Evolutionary conservation across 2,888 invertebrate species (phyloP), one percentile per base, ranked within the genome.

Genomic region (Nymphalis urticae): DNA sequence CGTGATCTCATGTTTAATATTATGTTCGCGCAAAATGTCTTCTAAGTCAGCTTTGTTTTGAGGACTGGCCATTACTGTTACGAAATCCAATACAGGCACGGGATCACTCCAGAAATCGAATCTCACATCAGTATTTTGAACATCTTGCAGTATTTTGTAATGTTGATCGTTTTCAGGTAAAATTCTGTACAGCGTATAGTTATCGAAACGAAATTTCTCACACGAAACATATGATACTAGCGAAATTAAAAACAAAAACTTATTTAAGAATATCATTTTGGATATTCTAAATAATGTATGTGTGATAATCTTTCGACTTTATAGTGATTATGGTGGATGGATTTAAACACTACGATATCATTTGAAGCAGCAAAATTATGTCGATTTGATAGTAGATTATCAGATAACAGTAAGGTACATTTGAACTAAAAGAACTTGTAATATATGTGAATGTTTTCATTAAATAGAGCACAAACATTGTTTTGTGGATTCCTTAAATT

Each of bases 121-220:
- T 75, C 76, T 89, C 73, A 70, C 79, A 77, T 81, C 91, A 32
- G 80, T 76, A 73, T 83, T 75, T 75, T 93, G 89, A 48, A 95
- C 77, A 10, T 88, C 77, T 77, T 88, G 87, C 10, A 95, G 85
- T 21, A 90, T 72, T 53, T 84, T 81, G 36, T 94, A 79, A 51
- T 95, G 93, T 1, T 88, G 81, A 1, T 79, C 75, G 73, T 85
- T 93, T 70, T 85, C 81, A 0, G 95, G 94, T 0, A 84, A 79
- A 7, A 95, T 82, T 79, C 94, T 92, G 75, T 93, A 95, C 9
- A 95, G 88, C 21, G 85, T 81, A 73, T 89, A 87, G 70, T 90
- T 89, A 62, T 90, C 88, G 64, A 82, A 90, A 24, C 86, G 76
- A 69, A 86, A 80, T 48, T 84, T 84, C 73, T 83, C 86, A 75